phyloP scores from a whole-genome alignment of 2,113 vertebrate genomes.

The Dissostichus mawsoni region DNA sequence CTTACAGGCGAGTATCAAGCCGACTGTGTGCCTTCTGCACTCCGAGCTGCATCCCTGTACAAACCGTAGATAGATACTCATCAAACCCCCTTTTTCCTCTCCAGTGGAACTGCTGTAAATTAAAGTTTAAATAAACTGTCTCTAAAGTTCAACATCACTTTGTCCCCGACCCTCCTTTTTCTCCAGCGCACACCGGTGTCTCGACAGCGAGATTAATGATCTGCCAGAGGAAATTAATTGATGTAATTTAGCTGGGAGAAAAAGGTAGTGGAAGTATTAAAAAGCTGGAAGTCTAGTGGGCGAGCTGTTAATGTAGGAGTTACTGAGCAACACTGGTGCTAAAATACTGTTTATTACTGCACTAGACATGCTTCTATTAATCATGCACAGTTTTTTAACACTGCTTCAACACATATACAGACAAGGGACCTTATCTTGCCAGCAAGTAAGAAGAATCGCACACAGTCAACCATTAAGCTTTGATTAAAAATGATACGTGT shows the following conservation, averaged over 20 bases:
- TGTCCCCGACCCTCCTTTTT: background rate
- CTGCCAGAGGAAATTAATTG: background rate
- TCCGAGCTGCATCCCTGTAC: slow-evolving; percentile 73
- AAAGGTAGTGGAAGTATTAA: background rate
- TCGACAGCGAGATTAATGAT: slow-evolving; percentile 18
- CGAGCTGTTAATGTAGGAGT: background rate
- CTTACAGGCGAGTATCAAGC: slow-evolving; percentile 74
- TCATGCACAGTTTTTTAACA: too few relatives aligned
- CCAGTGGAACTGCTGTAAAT: slow-evolving; percentile 75
- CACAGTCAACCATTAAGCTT: too few relatives aligned
- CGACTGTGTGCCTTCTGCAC: slow-evolving; percentile 84
- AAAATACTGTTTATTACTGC: background rate
- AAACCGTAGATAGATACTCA: slow-evolving; percentile 71
- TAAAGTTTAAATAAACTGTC: slow-evolving; percentile 76
- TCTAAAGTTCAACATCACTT: slow-evolving; percentile 47
- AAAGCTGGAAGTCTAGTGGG: background rate
- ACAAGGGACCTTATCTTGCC: background rate
- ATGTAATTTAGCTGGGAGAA: background rate
- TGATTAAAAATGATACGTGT: too few relatives aligned
- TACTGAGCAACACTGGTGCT: background rate
- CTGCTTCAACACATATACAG: background rate
- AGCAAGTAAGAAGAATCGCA: too few relatives aligned
- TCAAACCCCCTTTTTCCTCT: slow-evolving; percentile 41
- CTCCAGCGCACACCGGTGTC: background rate
- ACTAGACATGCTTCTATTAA: too few relatives aligned